Conservation (phyloP, 2,888 invertebrate genomes). For the Bombylius discolor region DNA sequence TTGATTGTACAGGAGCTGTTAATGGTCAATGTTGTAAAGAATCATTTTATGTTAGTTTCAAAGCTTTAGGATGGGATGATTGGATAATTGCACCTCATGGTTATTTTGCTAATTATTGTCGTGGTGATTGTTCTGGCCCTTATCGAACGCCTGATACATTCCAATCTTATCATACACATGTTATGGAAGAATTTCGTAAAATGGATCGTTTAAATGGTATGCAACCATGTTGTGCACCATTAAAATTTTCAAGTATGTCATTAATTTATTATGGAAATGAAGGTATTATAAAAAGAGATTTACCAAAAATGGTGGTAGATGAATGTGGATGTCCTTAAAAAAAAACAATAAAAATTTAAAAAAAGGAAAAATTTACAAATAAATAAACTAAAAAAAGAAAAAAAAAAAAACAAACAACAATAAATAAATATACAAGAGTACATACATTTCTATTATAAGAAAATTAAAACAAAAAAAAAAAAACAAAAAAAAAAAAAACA, state of each 20-base stretch:
- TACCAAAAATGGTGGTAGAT: slow-evolving; percentile 92
- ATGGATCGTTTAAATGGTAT: slow-evolving; percentile 61
- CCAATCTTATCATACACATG: slow-evolving; percentile 80
- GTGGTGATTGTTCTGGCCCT: slow-evolving; percentile 70
- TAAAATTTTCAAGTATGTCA: slow-evolving; percentile 84
- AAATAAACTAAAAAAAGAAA: no score
- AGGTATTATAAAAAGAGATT: slow-evolving; percentile 81
- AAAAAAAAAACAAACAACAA: no score
- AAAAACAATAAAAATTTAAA: background rate
- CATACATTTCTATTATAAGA: no score
- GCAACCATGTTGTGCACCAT: slow-evolving; percentile 83
- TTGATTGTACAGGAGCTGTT: slow-evolving; percentile 60
- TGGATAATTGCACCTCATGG: slow-evolving; percentile 86
- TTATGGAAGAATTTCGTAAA: slow-evolving; percentile 78
- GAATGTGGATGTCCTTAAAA: slow-evolving; percentile 85
- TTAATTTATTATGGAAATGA: slow-evolving; percentile 81
- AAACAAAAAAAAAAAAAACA: no score
- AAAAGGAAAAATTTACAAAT: no score
- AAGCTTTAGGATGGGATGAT: slow-evolving; percentile 85
- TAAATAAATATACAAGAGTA: no score
- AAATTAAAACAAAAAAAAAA: no score
- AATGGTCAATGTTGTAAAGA: slow-evolving; percentile 75
- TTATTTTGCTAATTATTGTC: slow-evolving; percentile 88
- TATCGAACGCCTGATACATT: slow-evolving; percentile 69
- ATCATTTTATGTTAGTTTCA: slow-evolving; percentile 82